Evolutionary conservation across 2,888 invertebrate species (phyloP), one percentile per base, ranked within the genome.

Genomic region (Euzetes globulus): DNA sequence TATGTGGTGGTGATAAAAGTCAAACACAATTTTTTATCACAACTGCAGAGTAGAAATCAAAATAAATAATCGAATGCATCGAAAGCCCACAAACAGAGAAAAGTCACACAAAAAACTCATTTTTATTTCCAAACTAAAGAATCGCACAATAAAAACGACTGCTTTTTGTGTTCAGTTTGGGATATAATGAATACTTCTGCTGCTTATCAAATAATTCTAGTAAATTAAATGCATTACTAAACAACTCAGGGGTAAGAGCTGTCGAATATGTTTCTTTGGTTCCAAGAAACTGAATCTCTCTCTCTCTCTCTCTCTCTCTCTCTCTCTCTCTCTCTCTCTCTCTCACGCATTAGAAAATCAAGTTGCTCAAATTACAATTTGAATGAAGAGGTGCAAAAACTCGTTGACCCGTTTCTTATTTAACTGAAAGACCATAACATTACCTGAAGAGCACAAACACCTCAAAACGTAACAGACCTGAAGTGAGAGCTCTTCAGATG

Each of bases 201-300:
- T 17, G 47, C 52, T 52, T 52, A 52, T 52, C 52, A 19, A 52
- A n/a, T 5, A 19, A 52, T 52, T 6, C 19, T 19, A 47, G 52
- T 52, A 52, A 52, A 52, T 52, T 52, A 52, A 52, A 52, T 52
- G 52, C 52, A 52, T 52, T n/a, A 19, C 52, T 52, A 52, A 19
- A 52, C 52, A 52, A 4, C 3, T 19, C 22, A 3, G 15, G 5
- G 1, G 52, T 52, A 4, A 52, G 52, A 52, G 52, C 52, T 19
- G 52, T 52, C 52, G 15, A 52, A 19, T 52, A 11, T 52, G 19
- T 17, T 60, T 52, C 52, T 52, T 52, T 22, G 22, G 5, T 19
- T n/a, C 52, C 22, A 6, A 19, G 19, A 19, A 4, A 11, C 17
- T 47, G 15, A 11, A 11, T 47, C 9, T 47, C 17, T 47, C 13